Evolutionary conservation across 2,113 vertebrate genomes (phyloP).

Genomic region (Phrynosoma blainvillii): DNA sequence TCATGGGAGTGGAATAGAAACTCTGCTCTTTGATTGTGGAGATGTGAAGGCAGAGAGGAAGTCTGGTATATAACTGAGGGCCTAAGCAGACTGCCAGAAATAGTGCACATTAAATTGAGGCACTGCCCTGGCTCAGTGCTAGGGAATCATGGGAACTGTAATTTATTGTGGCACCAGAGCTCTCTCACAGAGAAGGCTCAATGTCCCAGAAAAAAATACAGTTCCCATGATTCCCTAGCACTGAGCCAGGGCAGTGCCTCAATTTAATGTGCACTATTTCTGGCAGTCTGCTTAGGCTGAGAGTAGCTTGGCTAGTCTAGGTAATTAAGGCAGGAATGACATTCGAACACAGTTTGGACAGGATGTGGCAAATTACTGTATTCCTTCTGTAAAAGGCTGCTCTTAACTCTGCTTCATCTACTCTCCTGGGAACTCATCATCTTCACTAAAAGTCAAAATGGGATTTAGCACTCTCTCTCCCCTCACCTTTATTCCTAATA

Average conservation of each 20-base stretch:
- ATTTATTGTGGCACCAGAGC: no score
- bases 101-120: no score
- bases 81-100: no score
- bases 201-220: no score
- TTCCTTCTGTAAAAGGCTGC: slow-evolving; percentile 87
- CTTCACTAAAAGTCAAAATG: slow-evolving; percentile 95
- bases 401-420: slow-evolving; percentile 82
- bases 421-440: slow-evolving; percentile 91
- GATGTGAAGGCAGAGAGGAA: slow-evolving; percentile 54
- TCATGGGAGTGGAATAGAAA: neutral
- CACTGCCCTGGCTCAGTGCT: no score
- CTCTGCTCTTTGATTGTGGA: slow-evolving; percentile 37
- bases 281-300: no score
- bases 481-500: slow-evolving; percentile 74
- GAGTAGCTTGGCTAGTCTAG: slow-evolving; percentile 83
- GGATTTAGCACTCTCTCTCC: slow-evolving; percentile 89
- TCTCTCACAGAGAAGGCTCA: no score
- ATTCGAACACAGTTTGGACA: slow-evolving; percentile 81
- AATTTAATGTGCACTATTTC: no score
- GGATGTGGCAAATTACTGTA: slow-evolving; percentile 88
- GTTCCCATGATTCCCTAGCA: no score
- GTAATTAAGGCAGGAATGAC: slow-evolving; percentile 90
- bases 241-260: no score
- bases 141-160: no score
- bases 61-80: slow-evolving; percentile 67